phyloP scores from a whole-genome alignment of 1,140 invertebrate genomes.

The Papilio glaucus region DNA sequence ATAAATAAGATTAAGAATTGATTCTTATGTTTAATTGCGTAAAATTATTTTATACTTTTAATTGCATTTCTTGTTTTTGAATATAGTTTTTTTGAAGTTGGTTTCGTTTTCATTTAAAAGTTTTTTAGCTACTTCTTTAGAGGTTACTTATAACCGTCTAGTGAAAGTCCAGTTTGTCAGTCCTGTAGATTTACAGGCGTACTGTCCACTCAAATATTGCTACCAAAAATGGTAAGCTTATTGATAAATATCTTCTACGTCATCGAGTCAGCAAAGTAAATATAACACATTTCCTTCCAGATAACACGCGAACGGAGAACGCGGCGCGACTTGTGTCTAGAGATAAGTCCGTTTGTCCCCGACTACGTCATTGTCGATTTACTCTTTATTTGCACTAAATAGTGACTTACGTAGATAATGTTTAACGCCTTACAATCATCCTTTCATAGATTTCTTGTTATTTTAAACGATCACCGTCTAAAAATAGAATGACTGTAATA shows the following conservation, averaged over 20 bases:
- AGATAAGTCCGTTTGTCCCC: constrained; percentile 45
- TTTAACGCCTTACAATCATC: constrained; percentile 43
- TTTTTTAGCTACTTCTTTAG: too few relatives aligned
- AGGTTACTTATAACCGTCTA: not conserved
- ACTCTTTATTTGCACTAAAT: constrained; percentile 46
- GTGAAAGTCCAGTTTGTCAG: not conserved
- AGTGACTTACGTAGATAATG: constrained; percentile 44
- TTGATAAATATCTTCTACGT: constrained; percentile 22
- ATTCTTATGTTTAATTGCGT: too few relatives aligned
- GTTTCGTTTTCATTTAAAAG: too few relatives aligned
- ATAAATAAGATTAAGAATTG: too few relatives aligned
- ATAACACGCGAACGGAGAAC: constrained; percentile 45
- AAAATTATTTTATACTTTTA: too few relatives aligned
- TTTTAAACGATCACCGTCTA: constrained; percentile 41
- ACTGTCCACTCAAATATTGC: not conserved
- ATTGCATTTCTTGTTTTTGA: too few relatives aligned
- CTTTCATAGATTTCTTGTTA: constrained; percentile 47
- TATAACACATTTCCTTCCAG: constrained; percentile 41
- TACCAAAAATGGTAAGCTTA: not conserved
- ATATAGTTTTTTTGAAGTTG: too few relatives aligned
- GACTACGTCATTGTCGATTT: constrained; percentile 44
- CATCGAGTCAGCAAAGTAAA: constrained; percentile 7
- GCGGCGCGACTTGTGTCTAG: constrained; percentile 34
- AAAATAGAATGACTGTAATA: constrained; percentile 41
- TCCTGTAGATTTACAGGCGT: not conserved